Evolutionary conservation across 2,888 invertebrate genomes (phyloP), one percentile per base, ranked within the genome.

Genomic region (Cheilosia vulpina): DNA sequence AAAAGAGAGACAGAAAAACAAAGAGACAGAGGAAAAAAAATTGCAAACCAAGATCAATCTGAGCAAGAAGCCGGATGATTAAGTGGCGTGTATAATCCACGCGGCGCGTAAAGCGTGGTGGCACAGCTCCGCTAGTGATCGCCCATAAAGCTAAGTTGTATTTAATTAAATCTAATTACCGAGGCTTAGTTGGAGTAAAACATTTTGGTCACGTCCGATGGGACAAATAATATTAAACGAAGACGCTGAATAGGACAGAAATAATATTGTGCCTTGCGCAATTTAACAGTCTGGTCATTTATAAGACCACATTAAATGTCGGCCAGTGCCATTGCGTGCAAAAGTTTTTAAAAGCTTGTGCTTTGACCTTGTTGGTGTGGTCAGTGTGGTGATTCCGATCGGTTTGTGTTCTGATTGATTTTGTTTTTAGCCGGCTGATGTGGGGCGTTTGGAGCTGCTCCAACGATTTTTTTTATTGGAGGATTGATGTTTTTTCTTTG

Each of bases 321-420:
- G 84, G 84, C 84, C 84, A 84, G 80, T 84, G 84, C 71, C 84
- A 69, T 65, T 80, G 69, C 80, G 68, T 79, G 83, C 78, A 68
- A 78, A 73, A 19, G 68, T 63, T 76, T 76, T 62, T 19, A n/a
- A 69, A 45, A 55, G n/a, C 38, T 52, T 77, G 38, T 52, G 21
- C 38, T 38, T 52, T 65, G n/a, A 41, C 65, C 50, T 65, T 65
- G 52, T 52, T 38, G 24, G 38, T 4, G 17, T n/a, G 47, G 41
- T 43, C 43, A 24, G 7, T 43, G 21, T 27, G 7, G 24, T 62
- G 27, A 31, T n/a, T 50, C n/a, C 21, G 15, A 34, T 52, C 15
- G 38, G n/a, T 52, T 65, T 73, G 57, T 73, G 73, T 83, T 83
- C 79, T 79, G 63, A 83, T 78, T 83, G 79, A 66, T 60, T 60